phyloP scores from a whole-genome alignment of 2,888 invertebrate species.

The Psylliodes chrysocephalus region DNA sequence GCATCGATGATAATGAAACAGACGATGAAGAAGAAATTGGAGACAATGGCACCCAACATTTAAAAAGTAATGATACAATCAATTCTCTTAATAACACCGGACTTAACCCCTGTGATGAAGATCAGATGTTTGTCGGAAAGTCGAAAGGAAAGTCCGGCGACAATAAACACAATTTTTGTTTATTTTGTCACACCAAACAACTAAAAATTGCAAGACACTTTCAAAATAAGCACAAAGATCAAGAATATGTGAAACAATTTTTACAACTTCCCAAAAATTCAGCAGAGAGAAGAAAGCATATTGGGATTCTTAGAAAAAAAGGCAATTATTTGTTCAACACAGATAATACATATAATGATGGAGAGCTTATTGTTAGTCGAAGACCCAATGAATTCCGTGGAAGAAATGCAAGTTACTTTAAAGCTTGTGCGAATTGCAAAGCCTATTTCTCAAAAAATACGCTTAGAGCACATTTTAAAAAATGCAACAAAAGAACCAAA shows the following conservation, averaged over 20 bases:
- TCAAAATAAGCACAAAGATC: constrained; percentile 19
- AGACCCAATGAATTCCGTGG: constrained; percentile 18
- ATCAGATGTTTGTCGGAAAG: constrained; percentile 10
- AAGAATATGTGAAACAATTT: constrained; percentile 30
- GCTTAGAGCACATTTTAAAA: constrained; percentile 27
- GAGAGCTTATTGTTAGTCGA: constrained; percentile 23
- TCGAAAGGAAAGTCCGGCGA: constrained; percentile 13
- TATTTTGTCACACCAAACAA: constrained; percentile 32
- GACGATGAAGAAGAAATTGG: no score
- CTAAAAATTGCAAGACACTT: constrained; percentile 26
- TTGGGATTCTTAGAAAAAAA: constrained; percentile 15
- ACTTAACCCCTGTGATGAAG: constrained; percentile 29
- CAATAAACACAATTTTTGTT: constrained; percentile 27
- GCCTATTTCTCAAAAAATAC: constrained; percentile 24
- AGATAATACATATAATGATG: constrained; percentile 10
- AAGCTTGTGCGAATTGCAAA: constrained; percentile 17
- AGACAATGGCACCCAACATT: no score
- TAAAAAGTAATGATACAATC: no score
- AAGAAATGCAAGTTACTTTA: constrained; percentile 14
- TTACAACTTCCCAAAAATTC: constrained; percentile 15
- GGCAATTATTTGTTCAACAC: constrained; percentile 29
- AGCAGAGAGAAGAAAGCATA: constrained; percentile 15
- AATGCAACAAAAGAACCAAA: constrained; percentile 5
- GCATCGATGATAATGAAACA: no score
- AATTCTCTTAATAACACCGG: no score